phyloP scores from a whole-genome alignment of 2,797 vertebrate genomes.

The Remorina albescens region DNA sequence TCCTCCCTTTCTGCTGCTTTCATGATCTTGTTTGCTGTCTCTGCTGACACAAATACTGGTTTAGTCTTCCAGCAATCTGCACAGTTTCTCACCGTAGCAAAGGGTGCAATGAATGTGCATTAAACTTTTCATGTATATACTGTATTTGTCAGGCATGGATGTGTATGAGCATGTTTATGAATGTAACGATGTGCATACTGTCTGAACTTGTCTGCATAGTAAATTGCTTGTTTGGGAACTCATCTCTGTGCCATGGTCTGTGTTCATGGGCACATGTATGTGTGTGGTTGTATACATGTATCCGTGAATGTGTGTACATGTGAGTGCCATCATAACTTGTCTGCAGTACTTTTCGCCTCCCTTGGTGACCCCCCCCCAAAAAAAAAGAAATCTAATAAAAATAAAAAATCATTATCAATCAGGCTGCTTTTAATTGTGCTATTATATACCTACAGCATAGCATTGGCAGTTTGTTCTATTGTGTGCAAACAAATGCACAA shows the following conservation, averaged over 20 bases:
- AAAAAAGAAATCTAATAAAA: too few species aligned
- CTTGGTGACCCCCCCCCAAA: constrained; percentile 47
- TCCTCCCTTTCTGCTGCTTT: constrained; percentile 23
- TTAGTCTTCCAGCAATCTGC: constrained; percentile 42
- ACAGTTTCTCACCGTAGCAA: constrained; percentile 32
- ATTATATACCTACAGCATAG: constrained; percentile 40
- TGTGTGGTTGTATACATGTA: constrained; percentile 10
- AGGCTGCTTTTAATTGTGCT: constrained; percentile 41
- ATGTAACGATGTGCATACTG: constrained; percentile 19
- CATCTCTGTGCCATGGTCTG: not conserved
- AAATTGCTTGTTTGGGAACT: constrained; percentile 11
- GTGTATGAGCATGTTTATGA: constrained; percentile 11
- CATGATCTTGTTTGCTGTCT: constrained; percentile 28
- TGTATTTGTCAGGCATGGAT: constrained; percentile 19
- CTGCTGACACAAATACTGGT: constrained; percentile 43
- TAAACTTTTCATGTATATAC: constrained; percentile 25
- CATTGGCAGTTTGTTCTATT: constrained; percentile 28
- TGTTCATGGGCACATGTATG: constrained; percentile 10
- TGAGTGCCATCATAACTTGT: constrained; percentile 36
- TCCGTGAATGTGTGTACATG: constrained; percentile 19
- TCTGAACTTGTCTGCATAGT: constrained; percentile 3
- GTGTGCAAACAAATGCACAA: not conserved
- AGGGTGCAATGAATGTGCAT: constrained; percentile 45
- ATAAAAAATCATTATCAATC: too few species aligned
- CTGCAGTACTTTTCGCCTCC: constrained; percentile 30